Evolutionary conservation across 1,140 invertebrate genomes (phyloP).

Genomic region (Drosophila kurseongensis): DNA sequence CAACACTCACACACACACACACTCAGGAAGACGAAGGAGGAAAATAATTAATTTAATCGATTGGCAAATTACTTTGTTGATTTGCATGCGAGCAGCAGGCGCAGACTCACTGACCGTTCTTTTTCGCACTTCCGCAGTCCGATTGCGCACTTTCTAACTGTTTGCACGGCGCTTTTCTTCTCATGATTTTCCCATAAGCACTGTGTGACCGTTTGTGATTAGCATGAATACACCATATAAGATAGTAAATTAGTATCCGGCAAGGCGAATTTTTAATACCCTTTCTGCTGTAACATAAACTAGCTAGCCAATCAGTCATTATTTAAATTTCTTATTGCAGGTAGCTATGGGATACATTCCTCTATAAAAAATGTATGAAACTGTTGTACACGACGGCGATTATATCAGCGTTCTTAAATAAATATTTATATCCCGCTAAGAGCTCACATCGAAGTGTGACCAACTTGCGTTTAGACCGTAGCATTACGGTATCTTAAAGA

Average conservation of each 20-base stretch:
- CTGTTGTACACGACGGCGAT: too few relatives aligned
- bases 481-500: background rate
- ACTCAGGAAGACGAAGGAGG: background rate
- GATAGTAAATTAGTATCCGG: accelerated
- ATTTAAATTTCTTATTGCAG: background rate
- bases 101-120: slow-evolving; percentile 18
- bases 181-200: slow-evolving; percentile 38
- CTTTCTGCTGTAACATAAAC: background rate
- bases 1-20: slow-evolving; percentile 26
- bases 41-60: slow-evolving; percentile 8
- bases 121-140: slow-evolving; percentile 12
- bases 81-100: background rate
- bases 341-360: too few relatives aligned
- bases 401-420: too few relatives aligned
- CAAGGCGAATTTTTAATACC: background rate
- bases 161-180: slow-evolving; percentile 31
- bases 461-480: background rate
- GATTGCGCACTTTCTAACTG: slow-evolving; percentile 23
- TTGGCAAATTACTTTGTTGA: background rate
- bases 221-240: background rate
- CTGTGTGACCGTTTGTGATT: slow-evolving; percentile 10
- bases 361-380: too few relatives aligned
- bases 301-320: background rate
- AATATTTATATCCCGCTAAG: too few relatives aligned
- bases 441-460: background rate